A percentile compares a stretch with the other conserved stretches of the same genome.
These are phyloP conservation scores for Troides aeacus DNA, from an alignment of 2,888 invertebrate species.

Conservation along the genomic window DNA sequence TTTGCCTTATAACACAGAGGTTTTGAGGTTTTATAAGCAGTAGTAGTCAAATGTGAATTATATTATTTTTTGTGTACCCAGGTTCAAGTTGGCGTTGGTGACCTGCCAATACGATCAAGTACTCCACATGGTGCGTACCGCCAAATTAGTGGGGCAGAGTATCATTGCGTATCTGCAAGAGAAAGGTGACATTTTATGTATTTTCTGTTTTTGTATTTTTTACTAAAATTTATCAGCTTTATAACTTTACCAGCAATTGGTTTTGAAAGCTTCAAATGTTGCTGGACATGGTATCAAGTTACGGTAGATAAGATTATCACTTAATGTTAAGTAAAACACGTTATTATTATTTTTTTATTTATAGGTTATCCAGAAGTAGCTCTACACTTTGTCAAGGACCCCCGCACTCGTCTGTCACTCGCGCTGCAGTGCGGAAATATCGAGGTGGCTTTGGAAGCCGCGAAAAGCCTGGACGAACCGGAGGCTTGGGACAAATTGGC, in stretches of 20 bases:
- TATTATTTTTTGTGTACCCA: slow-evolving; percentile 34
- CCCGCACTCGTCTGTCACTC: slow-evolving; percentile 96
- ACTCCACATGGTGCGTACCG: slow-evolving; percentile 95
- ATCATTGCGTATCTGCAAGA: slow-evolving; percentile 99
- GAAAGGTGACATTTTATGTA: slow-evolving; percentile 83
- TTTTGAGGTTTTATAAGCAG: neutral
- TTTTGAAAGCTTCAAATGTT: too few species aligned
- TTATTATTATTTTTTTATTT: slow-evolving; percentile 4
- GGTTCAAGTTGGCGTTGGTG: slow-evolving; percentile 96
- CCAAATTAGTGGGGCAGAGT: slow-evolving; percentile 98
- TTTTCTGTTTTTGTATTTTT: too few species aligned
- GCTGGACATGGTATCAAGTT: too few species aligned
- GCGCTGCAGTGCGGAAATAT: slow-evolving; percentile 99
- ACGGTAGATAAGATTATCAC: too few species aligned
- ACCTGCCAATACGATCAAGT: slow-evolving; percentile 98
- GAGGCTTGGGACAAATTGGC: slow-evolving; percentile 97
- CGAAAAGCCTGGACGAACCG: slow-evolving; percentile 95
- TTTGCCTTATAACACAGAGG: neutral
- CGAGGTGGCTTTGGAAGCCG: slow-evolving; percentile 97
- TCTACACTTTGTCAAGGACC: slow-evolving; percentile 98
- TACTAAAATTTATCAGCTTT: too few species aligned
- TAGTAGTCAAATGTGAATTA: neutral
- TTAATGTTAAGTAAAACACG: neutral
- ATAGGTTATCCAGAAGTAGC: slow-evolving; percentile 96
- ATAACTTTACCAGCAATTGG: too few species aligned